Evolutionary conservation across 2,113 vertebrate species (phyloP).

Genomic region (Corythornis madagascariensis): DNA sequence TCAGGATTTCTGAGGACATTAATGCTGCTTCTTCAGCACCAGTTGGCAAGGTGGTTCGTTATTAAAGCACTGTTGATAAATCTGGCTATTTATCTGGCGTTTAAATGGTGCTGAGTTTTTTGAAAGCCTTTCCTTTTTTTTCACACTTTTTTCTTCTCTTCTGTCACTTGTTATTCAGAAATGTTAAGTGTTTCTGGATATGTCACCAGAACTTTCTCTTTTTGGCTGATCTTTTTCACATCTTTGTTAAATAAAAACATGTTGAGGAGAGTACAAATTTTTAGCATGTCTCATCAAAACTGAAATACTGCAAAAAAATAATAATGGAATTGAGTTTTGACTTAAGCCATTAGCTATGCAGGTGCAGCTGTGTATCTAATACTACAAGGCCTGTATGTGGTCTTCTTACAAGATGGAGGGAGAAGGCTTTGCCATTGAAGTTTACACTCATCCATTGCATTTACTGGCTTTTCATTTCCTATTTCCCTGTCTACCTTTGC

Average conservation of each 20-base stretch:
- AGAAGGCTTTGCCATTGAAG: neutral
- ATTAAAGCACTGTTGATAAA: neutral
- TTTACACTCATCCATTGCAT: neutral
- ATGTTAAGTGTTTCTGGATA: neutral
- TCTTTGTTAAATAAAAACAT: neutral
- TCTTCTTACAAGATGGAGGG: neutral
- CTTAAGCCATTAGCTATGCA: neutral
- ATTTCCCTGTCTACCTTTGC: neutral
- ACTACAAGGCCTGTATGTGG: neutral
- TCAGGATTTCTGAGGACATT: neutral
- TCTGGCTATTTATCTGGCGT: neutral
- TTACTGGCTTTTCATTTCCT: neutral
- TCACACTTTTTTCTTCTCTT: neutral
- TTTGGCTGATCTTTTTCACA: neutral
- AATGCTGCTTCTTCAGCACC: neutral
- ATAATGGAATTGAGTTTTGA: neutral
- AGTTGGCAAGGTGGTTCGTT: neutral
- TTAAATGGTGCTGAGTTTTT: neutral
- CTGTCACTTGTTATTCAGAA: constrained; percentile 2
- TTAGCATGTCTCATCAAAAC: neutral
- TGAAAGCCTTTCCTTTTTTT: neutral
- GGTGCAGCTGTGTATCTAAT: neutral
- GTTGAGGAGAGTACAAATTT: neutral
- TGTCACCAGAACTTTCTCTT: neutral
- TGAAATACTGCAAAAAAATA: neutral